phyloP scores from a whole-genome alignment of 2,113 vertebrate species.

The Daboia siamensis region DNA sequence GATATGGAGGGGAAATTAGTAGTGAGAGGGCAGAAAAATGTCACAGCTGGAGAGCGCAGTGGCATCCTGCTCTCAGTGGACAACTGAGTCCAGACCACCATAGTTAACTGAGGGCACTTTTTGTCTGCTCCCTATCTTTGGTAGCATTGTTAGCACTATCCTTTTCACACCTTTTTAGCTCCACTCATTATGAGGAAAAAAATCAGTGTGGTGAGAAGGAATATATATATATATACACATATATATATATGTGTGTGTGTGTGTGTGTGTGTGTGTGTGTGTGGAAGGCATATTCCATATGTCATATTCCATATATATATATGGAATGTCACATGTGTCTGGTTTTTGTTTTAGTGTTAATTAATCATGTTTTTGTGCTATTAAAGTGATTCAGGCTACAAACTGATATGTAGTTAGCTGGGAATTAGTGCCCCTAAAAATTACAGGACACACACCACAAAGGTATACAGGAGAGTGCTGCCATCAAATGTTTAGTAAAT shows the following conservation, averaged over 20 bases:
- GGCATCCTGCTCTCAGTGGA: constrained; percentile 54
- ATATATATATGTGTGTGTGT: neutral
- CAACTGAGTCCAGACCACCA: constrained; percentile 28
- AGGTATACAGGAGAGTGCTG: neutral
- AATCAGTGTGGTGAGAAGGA: constrained; percentile 40
- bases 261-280: too few relatives aligned
- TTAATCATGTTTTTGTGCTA: constrained; percentile 49
- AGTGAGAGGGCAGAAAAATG: neutral
- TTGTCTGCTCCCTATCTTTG: constrained; percentile 42
- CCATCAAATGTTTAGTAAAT: constrained; percentile 43
- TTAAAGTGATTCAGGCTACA: constrained; percentile 28
- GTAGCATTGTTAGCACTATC: constrained; percentile 19
- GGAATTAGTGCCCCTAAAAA: neutral
- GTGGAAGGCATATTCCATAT: constrained; percentile 56
- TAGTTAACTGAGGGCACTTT: constrained; percentile 7
- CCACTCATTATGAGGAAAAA: constrained; percentile 32
- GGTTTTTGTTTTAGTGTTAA: constrained; percentile 25
- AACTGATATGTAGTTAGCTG: neutral
- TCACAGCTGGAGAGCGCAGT: neutral
- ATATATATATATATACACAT: constrained; percentile 67
- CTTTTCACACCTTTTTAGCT: constrained; percentile 50
- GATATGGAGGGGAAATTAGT: constrained; percentile 23
- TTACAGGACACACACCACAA: neutral
- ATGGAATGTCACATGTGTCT: constrained; percentile 66
- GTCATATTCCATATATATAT: too few relatives aligned